Conservation (phyloP, 2,888 invertebrate genomes). For the Terebella lapidaria region DNA sequence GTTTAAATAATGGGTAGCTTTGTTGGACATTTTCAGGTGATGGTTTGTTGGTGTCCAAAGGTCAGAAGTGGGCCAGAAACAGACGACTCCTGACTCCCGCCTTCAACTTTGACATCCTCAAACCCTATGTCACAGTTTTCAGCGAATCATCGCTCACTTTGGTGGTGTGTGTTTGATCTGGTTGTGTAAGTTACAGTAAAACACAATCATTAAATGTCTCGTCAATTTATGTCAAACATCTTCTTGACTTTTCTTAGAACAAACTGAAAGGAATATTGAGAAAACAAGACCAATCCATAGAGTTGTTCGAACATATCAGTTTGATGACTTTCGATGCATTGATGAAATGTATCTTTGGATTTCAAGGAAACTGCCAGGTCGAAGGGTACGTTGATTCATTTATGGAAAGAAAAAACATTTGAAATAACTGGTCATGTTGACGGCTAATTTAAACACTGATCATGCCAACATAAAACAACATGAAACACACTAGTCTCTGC, state of each 20-base stretch:
- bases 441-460: too few relatives aligned
- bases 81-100: constrained; percentile 16
- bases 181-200: neutral
- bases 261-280: constrained; percentile 4
- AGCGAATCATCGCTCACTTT: constrained; percentile 6
- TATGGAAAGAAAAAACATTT: too few relatives aligned
- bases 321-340: constrained; percentile 34
- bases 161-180: constrained; percentile 7
- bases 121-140: constrained; percentile 8
- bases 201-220: too few relatives aligned
- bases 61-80: constrained; percentile 13
- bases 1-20: too few relatives aligned
- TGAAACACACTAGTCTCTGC: too few relatives aligned
- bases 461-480: too few relatives aligned
- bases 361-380: constrained; percentile 28
- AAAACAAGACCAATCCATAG: constrained; percentile 26
- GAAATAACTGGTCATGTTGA: too few relatives aligned
- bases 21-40: too few relatives aligned
- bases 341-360: constrained; percentile 34
- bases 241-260: constrained; percentile 1
- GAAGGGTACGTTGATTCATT: constrained; percentile 18
- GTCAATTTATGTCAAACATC: too few relatives aligned
- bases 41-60: constrained; percentile 9
- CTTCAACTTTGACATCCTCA: constrained; percentile 17
- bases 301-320: constrained; percentile 29